phyloP scores from a whole-genome alignment of 1,140 invertebrate genomes.

The Microplitis mediator region DNA sequence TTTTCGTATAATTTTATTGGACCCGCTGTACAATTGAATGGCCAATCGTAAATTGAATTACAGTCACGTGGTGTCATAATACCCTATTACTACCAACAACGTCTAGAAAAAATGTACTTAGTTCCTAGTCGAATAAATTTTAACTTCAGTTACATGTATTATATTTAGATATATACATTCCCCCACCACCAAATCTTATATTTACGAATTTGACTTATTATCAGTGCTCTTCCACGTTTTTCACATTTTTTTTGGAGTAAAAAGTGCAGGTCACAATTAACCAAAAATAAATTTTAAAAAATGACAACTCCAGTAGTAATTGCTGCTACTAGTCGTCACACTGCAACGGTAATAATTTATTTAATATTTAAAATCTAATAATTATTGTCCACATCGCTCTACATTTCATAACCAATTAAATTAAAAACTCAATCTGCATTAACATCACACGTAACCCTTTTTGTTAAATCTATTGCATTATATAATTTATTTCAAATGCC shows the following conservation, averaged over 20 bases:
- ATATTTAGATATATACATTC: neutral
- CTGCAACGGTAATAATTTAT: conserved; percentile 71
- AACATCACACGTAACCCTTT: neutral
- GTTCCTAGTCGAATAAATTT: conserved; percentile 12
- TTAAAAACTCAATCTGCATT: conserved; percentile 22
- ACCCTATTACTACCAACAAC: no score
- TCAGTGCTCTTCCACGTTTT: conserved; percentile 8
- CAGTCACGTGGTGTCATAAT: no score
- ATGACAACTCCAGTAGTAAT: conserved; percentile 76
- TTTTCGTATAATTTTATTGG: no score
- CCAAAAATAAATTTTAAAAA: conserved; percentile 15
- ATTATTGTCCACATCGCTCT: conserved; percentile 35
- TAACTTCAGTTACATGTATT: neutral
- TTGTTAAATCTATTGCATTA: neutral
- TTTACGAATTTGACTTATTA: conserved; percentile 27
- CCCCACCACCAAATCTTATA: neutral
- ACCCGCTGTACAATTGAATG: no score
- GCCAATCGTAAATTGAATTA: no score
- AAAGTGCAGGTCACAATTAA: neutral
- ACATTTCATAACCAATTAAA: conserved; percentile 20
- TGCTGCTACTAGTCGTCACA: conserved; percentile 77
- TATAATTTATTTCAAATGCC: conserved; percentile 26
- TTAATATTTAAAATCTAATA: conserved; percentile 17
- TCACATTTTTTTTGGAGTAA: neutral
- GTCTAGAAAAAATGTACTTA: neutral